A percentile compares a stretch with the other conserved stretches of the same genome.
Conservation (phyloP, 2,888 invertebrate genomes). For the Drosophila nr. perissopoda region DNA sequence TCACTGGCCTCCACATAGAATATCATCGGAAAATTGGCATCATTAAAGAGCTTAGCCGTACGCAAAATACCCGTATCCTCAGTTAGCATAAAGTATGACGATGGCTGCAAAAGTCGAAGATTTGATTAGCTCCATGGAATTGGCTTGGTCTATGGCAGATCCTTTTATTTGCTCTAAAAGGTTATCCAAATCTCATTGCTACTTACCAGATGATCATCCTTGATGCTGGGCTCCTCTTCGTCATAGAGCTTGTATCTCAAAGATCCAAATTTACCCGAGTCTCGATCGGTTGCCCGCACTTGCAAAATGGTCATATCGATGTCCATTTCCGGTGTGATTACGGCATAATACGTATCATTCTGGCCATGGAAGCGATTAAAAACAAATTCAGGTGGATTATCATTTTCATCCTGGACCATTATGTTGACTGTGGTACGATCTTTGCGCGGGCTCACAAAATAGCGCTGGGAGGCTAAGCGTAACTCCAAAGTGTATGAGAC, state of each 20-base stretch:
- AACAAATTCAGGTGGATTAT: slow-evolving; percentile 93
- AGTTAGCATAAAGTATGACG: slow-evolving; percentile 89
- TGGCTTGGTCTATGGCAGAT: not conserved
- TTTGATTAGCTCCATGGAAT: not conserved
- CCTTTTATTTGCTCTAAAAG: not conserved
- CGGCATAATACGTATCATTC: slow-evolving; percentile 91
- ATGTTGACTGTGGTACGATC: slow-evolving; percentile 91
- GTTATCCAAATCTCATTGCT: not conserved
- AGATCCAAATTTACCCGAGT: slow-evolving; percentile 93
- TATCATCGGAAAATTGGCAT: slow-evolving; percentile 89
- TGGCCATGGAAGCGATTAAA: slow-evolving; percentile 88
- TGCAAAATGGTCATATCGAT: slow-evolving; percentile 92
- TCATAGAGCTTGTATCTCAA: slow-evolving; percentile 88
- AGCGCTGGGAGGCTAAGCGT: slow-evolving; percentile 91
- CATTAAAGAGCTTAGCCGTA: slow-evolving; percentile 90
- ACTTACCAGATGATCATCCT: slow-evolving; percentile 78
- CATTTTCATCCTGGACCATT: slow-evolving; percentile 94
- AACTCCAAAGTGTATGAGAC: slow-evolving; percentile 91
- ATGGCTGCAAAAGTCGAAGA: slow-evolving; percentile 68
- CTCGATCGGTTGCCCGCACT: slow-evolving; percentile 94
- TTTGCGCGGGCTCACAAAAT: slow-evolving; percentile 91
- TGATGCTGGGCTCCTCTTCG: slow-evolving; percentile 81
- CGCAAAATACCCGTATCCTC: slow-evolving; percentile 90
- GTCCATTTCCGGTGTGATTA: slow-evolving; percentile 90
- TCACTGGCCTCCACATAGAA: slow-evolving; percentile 89